Percentiles rank a stretch among this genome's conserved stretches.
These are phyloP conservation scores for Drosophila histrio DNA, from an alignment of 2,888 invertebrate species.

Conservation along the genomic window DNA sequence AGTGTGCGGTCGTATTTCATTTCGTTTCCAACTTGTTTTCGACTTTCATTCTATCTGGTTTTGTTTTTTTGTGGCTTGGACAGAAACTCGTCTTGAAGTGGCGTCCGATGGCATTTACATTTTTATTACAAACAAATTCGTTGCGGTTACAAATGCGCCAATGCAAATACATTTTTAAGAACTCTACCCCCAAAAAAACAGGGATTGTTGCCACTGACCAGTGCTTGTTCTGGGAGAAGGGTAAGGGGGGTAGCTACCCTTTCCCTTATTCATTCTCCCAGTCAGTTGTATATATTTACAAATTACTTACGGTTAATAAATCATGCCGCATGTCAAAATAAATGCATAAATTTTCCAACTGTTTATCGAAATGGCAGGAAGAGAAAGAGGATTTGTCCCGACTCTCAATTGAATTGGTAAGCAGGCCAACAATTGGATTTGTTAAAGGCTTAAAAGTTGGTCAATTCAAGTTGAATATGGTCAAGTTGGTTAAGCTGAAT, in stretches of 20 bases:
- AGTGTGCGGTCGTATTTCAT: conserved; percentile 75
- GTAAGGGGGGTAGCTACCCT: conserved; percentile 38
- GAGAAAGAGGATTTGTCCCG: conserved; percentile 27
- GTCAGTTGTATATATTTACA: conserved; percentile 56
- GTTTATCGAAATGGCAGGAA: conserved; percentile 48
- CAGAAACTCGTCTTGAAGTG: conserved; percentile 65
- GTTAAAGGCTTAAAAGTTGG: conserved; percentile 67
- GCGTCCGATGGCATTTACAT: conserved; percentile 75
- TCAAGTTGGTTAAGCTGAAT: too few relatives aligned
- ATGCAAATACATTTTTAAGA: conserved; percentile 71
- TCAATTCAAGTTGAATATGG: conserved; percentile 7
- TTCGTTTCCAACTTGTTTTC: conserved; percentile 54
- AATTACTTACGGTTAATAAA: conserved; percentile 84
- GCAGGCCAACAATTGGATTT: conserved; percentile 55
- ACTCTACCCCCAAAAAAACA: conserved; percentile 17
- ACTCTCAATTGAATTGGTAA: conserved; percentile 63
- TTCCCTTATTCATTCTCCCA: conserved; percentile 9
- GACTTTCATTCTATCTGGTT: conserved; percentile 29
- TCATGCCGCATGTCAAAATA: conserved; percentile 82
- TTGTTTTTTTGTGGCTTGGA: conserved; percentile 25
- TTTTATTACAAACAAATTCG: conserved; percentile 79
- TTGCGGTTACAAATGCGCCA: conserved; percentile 76
- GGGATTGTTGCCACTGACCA: conserved; percentile 33
- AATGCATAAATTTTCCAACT: conserved; percentile 72
- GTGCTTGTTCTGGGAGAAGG: neutral